These are phyloP conservation scores for Sceloporus undulatus DNA, from an alignment of 2,113 vertebrate genomes.

Conservation along the genomic window DNA sequence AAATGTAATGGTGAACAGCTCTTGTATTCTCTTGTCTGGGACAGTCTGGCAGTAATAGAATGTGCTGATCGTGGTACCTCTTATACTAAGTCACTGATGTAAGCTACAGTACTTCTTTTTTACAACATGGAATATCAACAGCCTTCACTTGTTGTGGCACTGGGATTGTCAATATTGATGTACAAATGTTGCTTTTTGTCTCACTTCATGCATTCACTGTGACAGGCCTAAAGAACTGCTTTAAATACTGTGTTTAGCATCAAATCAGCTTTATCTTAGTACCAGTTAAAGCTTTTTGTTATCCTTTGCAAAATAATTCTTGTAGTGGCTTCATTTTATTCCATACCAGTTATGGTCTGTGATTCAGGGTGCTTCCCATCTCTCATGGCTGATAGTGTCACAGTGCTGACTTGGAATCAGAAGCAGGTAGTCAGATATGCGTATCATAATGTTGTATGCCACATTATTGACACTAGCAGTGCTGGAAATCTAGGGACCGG, in stretches of 20 bases:
- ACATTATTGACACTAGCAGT: too few species aligned
- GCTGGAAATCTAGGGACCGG: too few species aligned
- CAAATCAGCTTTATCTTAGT: neutral
- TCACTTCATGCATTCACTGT: neutral
- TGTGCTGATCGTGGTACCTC: too few species aligned
- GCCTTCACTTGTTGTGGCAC: neutral
- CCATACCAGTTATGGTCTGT: neutral
- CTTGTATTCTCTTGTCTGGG: neutral
- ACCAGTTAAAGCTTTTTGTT: neutral
- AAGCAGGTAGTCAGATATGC: too few species aligned
- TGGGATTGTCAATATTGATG: neutral
- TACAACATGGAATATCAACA: too few species aligned
- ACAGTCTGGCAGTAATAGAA: too few species aligned
- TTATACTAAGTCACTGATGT: too few species aligned
- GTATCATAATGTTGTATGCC: too few species aligned
- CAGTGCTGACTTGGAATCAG: neutral
- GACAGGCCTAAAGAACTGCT: neutral
- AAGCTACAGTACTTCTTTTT: neutral
- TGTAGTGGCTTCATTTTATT: neutral
- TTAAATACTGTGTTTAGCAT: too few species aligned
- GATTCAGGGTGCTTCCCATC: neutral
- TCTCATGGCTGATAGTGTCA: neutral
- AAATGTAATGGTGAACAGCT: neutral
- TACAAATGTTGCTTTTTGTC: neutral
- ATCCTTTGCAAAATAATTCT: neutral